phyloP scores from a whole-genome alignment of 2,113 vertebrate genomes.

The Saguinus imperator region DNA sequence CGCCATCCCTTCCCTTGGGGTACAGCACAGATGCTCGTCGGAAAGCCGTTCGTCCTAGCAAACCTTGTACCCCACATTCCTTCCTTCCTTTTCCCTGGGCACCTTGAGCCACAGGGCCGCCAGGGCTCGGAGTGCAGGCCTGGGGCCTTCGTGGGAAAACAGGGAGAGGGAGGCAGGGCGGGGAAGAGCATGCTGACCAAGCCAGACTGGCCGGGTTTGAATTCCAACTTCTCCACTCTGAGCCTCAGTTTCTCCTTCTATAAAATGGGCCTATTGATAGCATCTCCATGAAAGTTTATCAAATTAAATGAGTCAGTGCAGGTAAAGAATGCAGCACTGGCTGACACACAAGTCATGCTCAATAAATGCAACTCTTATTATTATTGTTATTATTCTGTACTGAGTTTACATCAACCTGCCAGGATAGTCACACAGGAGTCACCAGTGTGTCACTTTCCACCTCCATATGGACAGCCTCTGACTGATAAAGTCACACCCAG shows the following conservation, averaged over 20 bases:
- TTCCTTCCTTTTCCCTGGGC: accelerated
- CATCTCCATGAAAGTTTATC: not conserved
- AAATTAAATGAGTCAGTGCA: not conserved
- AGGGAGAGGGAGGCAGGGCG: accelerated
- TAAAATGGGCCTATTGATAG: not conserved
- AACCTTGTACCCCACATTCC: too few relatives aligned
- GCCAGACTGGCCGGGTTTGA: not conserved
- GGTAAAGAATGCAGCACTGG: accelerated
- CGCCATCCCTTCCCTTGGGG: not conserved
- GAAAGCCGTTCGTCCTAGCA: not conserved
- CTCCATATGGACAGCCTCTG: too few relatives aligned
- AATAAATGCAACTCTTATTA: accelerated
- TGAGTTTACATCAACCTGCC: not conserved
- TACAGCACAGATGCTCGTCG: not conserved
- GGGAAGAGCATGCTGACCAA: accelerated
- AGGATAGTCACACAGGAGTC: not conserved
- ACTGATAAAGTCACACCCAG: not conserved
- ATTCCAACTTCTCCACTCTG: not conserved
- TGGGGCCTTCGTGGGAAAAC: not conserved
- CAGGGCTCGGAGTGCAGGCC: not conserved
- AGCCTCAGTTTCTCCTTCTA: constrained; percentile 36
- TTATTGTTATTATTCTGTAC: not conserved
- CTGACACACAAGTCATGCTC: accelerated
- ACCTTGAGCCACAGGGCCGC: not conserved
- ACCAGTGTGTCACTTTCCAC: not conserved